Percentiles rank a stretch among this genome's conserved stretches.
phyloP scores from a whole-genome alignment of 2,888 invertebrate species.

The Cacoxenus indagator region DNA sequence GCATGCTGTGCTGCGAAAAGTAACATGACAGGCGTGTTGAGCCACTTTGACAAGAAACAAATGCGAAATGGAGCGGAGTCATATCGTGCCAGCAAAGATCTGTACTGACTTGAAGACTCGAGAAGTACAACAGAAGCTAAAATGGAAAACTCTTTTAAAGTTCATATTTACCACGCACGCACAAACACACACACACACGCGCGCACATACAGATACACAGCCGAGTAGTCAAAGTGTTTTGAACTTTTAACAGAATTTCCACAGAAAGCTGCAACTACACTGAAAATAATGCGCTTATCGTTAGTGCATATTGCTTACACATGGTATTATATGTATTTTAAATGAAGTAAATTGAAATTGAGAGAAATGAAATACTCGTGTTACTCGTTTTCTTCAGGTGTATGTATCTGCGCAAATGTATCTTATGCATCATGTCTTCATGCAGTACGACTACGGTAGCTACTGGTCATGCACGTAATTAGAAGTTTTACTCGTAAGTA shows the following conservation, averaged over 20 bases:
- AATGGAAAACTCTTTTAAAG: conserved; percentile 54
- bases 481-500: conserved; percentile 58
- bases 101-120: neutral
- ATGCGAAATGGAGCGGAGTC: conserved; percentile 28
- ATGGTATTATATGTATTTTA: no score
- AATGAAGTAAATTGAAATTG: no score
- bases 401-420: neutral
- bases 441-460: neutral
- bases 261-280: conserved; percentile 43
- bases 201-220: neutral
- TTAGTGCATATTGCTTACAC: no score
- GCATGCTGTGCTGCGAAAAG: conserved; percentile 35
- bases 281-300: no score
- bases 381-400: conserved; percentile 19
- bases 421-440: neutral
- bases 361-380: no score
- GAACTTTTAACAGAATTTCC: conserved; percentile 62
- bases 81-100: conserved; percentile 7
- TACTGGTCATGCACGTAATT: conserved; percentile 64
- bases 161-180: conserved; percentile 49
- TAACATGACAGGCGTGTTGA: conserved; percentile 58
- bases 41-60: conserved; percentile 60
- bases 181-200: neutral
- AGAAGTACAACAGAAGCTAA: neutral
- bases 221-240: conserved; percentile 51